Base-by-base conservation (phyloP, 2,888 invertebrate genomes). In the Acheta domesticus region DNA sequence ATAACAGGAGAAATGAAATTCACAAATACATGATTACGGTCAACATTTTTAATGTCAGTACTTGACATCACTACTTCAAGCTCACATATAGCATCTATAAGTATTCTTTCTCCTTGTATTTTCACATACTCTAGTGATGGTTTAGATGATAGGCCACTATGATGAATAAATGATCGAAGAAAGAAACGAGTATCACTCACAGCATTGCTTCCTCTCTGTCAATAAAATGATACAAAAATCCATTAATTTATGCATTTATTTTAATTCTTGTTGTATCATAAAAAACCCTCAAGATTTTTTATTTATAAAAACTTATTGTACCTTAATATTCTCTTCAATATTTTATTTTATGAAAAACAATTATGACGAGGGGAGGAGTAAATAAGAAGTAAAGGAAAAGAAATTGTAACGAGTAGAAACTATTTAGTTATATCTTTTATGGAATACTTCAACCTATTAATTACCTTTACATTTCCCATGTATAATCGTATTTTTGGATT, bases 11-110 rank as follows among this genome's bases (percentile, higher is more conserved):
- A 62, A n/a, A 19, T 62, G 62, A 62, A 62, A n/a, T 62, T 62
- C n/a, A 62, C 14, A 62, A 62, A 62, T n/a, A 62, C 62, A 62
- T 62, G 62, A n/a, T 62, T 62, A n/a, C 62, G 62, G n/a, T 62
- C 62, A 62, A n/a, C n/a, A 8, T 62, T n/a, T 62, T 62, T n/a
- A 1, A 19, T 62, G 16, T 12, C 16, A 19, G 62, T 0, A 62
- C n/a, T 62, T n/a, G n/a, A n/a, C 14, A 62, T 19, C 11, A n/a
- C 14, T 14, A 62, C 62, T 62, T 62, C 62, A 62, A 62, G 62
- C n/a, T 62, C 62, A 62, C 62, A 62, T 19, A 62, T 62, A n/a
- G 62, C 62, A 19, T 62, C 62, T 62, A 62, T 62, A n/a, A 62
- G 14, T 19, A 62, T n/a, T n/a, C 8, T 62, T n/a, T 62, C 62